These are phyloP conservation scores for Drosophila murphyi DNA, from an alignment of 1,140 invertebrate genomes.

Conservation along the genomic window DNA sequence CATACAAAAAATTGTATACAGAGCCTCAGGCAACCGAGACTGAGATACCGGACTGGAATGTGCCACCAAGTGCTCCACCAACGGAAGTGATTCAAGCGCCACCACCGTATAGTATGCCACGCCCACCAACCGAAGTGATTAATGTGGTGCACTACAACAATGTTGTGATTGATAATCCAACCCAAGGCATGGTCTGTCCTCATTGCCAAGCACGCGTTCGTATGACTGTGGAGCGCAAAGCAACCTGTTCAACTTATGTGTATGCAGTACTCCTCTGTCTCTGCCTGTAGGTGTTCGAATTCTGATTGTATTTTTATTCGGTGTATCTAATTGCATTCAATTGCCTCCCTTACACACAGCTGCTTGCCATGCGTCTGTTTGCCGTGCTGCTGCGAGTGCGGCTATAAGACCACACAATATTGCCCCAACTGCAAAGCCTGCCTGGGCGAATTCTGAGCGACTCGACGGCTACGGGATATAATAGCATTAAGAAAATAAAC, in stretches of 20 bases:
- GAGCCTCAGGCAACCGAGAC: conserved; percentile 10
- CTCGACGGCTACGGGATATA: background rate
- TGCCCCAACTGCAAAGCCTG: conserved; percentile 88
- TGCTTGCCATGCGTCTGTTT: conserved; percentile 87
- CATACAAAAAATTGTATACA: conserved; percentile 8
- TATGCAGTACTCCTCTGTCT: conserved; percentile 49
- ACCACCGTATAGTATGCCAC: background rate
- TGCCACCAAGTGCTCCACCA: conserved; percentile 17
- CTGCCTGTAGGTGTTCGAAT: conserved; percentile 46
- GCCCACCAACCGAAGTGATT: background rate
- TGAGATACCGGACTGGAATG: background rate
- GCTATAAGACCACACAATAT: conserved; percentile 87
- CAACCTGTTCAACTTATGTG: conserved; percentile 52
- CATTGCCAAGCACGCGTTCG: conserved; percentile 47
- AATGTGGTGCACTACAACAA: conserved; percentile 23
- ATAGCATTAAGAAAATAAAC: background rate
- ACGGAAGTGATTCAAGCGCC: background rate
- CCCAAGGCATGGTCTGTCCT: conserved; percentile 53
- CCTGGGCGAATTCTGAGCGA: conserved; percentile 84
- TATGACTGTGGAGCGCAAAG: conserved; percentile 45
- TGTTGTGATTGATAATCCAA: conserved; percentile 21
- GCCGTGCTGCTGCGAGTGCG: conserved; percentile 88
- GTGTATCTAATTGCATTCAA: conserved; percentile 7
- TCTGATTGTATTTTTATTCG: background rate
- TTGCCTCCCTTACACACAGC: conserved; percentile 24